These are phyloP conservation scores for Cryptotermes secundus DNA, from an alignment of 1,140 invertebrate species.

Conservation along the genomic window DNA sequence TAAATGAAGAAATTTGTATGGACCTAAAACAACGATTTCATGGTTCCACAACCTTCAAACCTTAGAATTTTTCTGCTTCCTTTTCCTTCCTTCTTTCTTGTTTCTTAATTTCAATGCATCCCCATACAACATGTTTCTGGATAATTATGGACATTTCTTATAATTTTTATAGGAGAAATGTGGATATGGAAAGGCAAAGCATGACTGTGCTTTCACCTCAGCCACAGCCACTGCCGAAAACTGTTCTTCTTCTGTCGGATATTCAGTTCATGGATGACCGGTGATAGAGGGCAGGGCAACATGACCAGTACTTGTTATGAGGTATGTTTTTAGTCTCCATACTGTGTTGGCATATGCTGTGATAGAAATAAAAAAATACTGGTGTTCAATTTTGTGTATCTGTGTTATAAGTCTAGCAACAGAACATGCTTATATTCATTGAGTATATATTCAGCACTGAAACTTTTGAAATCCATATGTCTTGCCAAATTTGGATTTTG, in stretches of 20 bases:
- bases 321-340: not conserved
- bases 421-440: conserved; percentile 22
- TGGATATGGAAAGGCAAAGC: conserved; percentile 83
- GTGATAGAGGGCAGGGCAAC: conserved; percentile 33
- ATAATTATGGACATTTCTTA: not conserved
- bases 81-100: not conserved
- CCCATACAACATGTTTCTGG: not conserved
- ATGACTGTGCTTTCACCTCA: conserved; percentile 91
- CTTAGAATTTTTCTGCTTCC: not conserved
- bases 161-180: conserved; percentile 72
- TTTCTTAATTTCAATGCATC: too few species aligned
- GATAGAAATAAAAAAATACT: too few species aligned
- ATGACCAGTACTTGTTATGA: not conserved
- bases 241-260: conserved; percentile 75
- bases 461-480: conserved; percentile 36
- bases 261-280: conserved; percentile 86
- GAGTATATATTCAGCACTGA: conserved; percentile 20
- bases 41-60: not conserved
- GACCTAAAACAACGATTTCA: not conserved
- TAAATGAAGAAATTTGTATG: too few species aligned
- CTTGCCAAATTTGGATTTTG: conserved; percentile 44
- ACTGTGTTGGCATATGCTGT: too few species aligned
- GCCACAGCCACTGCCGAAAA: conserved; percentile 85
- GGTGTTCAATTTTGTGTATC: not conserved
- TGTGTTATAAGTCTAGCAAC: not conserved